These are phyloP conservation scores for Zaprionus lachaisei DNA, from an alignment of 1,140 invertebrate genomes.

Conservation along the genomic window DNA sequence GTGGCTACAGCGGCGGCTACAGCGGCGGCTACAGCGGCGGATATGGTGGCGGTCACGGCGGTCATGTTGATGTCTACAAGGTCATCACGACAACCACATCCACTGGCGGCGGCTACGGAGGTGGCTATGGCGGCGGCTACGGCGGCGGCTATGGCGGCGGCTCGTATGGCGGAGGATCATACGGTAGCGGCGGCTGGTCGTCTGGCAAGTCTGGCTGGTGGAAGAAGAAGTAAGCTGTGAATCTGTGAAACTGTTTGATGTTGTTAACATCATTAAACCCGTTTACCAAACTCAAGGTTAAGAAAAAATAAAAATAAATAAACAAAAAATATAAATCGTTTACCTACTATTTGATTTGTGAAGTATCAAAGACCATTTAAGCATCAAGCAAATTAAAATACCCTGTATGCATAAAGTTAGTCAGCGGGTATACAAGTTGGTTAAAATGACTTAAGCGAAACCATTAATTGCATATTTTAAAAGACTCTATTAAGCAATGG, in stretches of 20 bases:
- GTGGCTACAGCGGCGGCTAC: constrained; percentile 27
- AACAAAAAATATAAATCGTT: constrained; percentile 2
- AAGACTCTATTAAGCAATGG: not conserved
- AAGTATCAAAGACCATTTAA: constrained; percentile 12
- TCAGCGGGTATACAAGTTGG: not conserved
- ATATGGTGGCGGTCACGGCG: constrained; percentile 18
- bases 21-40: constrained; percentile 46
- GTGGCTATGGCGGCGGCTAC: constrained; percentile 48
- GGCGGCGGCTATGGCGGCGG: constrained; percentile 31
- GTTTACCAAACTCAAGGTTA: constrained; percentile 43
- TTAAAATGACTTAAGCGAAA: not conserved
- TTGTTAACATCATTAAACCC: constrained; percentile 36
- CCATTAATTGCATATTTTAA: not conserved
- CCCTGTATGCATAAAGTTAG: not conserved
- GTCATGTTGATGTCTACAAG: constrained; percentile 22
- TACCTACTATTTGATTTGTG: constrained; percentile 9
- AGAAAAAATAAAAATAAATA: constrained; percentile 6
- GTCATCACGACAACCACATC: constrained; percentile 33
- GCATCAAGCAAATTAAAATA: constrained; percentile 9
- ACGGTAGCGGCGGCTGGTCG: constrained; percentile 44
- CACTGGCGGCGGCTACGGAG: constrained; percentile 23
- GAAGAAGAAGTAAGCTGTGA: constrained; percentile 52
- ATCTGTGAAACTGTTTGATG: not conserved
- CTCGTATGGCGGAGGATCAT: constrained; percentile 1
- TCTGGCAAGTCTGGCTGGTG: constrained; percentile 64